Conservation (phyloP, 2,888 invertebrate species). For the Vanessa cardui region DNA sequence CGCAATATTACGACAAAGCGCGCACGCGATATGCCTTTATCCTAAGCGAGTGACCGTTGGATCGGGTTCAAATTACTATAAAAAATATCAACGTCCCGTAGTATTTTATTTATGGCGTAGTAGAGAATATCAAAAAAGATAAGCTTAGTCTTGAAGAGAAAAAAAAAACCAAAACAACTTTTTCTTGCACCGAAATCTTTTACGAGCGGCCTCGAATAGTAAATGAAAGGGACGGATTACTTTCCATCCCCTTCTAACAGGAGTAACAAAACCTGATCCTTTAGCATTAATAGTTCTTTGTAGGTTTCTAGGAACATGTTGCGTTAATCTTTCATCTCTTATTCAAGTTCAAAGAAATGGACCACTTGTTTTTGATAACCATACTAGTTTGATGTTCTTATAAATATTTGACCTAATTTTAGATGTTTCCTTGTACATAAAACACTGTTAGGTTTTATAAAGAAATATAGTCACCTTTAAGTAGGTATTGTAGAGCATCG, state of each 20-base stretch:
- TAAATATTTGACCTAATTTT: not conserved
- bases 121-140: conserved; percentile 68
- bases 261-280: conserved; percentile 66
- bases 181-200: conserved; percentile 74
- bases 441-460: not conserved
- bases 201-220: conserved; percentile 78
- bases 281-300: conserved; percentile 58
- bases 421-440: not conserved
- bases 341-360: conserved; percentile 45
- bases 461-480: too few species aligned
- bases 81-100: conserved; percentile 57
- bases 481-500: too few species aligned
- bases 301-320: conserved; percentile 66
- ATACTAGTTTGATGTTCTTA: conserved; percentile 1
- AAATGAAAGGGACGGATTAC: conserved; percentile 60
- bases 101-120: conserved; percentile 74
- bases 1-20: conserved; percentile 49
- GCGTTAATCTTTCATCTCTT: conserved; percentile 39
- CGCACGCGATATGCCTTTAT: conserved; percentile 23
- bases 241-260: conserved; percentile 51
- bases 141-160: conserved; percentile 46
- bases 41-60: conserved; percentile 55
- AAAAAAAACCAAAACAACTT: conserved; percentile 79
- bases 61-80: conserved; percentile 67
- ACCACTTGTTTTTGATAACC: conserved; percentile 24